A percentile compares a stretch with the other conserved stretches of the same genome.
Conservation (phyloP, 1,140 invertebrate species). For the Zaprionus inermis region DNA sequence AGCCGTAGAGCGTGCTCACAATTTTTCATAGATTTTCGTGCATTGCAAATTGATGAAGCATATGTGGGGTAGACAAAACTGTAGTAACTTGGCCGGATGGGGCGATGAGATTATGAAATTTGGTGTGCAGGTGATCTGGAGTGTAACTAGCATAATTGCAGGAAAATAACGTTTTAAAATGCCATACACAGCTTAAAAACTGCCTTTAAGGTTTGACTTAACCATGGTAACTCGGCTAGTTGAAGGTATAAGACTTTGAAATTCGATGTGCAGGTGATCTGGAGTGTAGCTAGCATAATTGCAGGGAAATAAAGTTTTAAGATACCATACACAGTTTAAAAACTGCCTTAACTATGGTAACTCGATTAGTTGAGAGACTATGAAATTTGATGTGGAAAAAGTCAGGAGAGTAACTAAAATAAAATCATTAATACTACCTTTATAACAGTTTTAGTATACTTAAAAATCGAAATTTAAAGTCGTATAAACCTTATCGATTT, state of each 20-base stretch:
- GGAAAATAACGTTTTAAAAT: background rate
- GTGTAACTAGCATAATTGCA: background rate
- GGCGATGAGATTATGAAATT: background rate
- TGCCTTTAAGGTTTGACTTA: background rate
- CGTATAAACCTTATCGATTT: too few relatives aligned
- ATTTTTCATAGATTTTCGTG: conserved; percentile 55
- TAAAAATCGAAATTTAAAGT: too few relatives aligned
- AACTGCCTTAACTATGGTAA: background rate
- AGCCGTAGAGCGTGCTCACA: conserved; percentile 54
- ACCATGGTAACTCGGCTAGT: background rate
- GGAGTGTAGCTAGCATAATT: background rate
- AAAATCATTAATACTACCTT: too few relatives aligned
- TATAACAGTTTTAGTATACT: too few relatives aligned
- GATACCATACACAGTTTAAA: too few relatives aligned
- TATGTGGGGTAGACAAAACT: conserved; percentile 1
- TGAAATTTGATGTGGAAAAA: background rate
- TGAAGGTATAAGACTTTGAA: background rate
- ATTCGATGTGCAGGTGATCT: background rate
- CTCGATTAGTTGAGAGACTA: background rate
- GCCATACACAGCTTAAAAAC: too few relatives aligned
- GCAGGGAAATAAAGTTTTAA: background rate
- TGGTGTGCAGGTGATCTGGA: background rate
- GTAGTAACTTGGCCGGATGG: background rate
- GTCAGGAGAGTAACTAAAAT: background rate
- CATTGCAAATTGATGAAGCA: conserved; percentile 11